Conservation (phyloP, 2,797 vertebrate genomes). For the Hyperoplus lanceolatus region DNA sequence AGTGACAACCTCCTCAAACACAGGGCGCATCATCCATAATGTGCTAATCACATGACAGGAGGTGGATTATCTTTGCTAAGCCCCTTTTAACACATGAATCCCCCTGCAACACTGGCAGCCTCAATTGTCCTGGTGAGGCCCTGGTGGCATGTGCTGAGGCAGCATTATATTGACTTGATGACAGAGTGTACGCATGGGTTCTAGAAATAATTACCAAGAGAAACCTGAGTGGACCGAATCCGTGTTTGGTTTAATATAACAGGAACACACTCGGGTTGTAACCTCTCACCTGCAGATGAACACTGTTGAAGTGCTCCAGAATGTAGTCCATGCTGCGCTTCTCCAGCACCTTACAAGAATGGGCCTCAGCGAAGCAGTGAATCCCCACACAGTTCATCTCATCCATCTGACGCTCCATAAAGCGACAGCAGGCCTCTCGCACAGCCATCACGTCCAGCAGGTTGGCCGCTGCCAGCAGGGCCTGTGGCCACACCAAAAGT, state of each 20-base stretch:
- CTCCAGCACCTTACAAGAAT: conserved; percentile 86
- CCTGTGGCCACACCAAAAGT: conserved; percentile 52
- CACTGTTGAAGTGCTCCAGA: conserved; percentile 84
- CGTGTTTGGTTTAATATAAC: not conserved
- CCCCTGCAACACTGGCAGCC: conserved; percentile 2
- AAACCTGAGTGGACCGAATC: too few relatives aligned
- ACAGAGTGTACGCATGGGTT: not conserved
- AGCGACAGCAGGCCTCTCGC: conserved; percentile 86
- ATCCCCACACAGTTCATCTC: conserved; percentile 90
- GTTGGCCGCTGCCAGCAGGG: conserved; percentile 87
- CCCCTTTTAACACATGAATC: conserved; percentile 33
- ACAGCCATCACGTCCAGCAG: conserved; percentile 88
- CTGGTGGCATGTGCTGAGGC: not conserved
- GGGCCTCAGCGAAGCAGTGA: conserved; percentile 89
- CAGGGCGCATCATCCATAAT: too few relatives aligned
- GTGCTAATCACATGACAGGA: conserved; percentile 5
- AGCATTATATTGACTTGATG: not conserved
- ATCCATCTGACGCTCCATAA: conserved; percentile 90
- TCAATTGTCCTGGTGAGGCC: not conserved
- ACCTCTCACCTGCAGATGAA: conserved; percentile 83
- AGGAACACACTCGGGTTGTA: too few relatives aligned
- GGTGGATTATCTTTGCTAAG: conserved; percentile 48
- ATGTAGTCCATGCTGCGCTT: conserved; percentile 88
- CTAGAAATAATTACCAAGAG: too few relatives aligned
- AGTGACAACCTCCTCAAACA: not conserved